Evolutionary conservation across 2,797 vertebrate genomes (phyloP).

Genomic region (Notamacropus eugenii): DNA sequence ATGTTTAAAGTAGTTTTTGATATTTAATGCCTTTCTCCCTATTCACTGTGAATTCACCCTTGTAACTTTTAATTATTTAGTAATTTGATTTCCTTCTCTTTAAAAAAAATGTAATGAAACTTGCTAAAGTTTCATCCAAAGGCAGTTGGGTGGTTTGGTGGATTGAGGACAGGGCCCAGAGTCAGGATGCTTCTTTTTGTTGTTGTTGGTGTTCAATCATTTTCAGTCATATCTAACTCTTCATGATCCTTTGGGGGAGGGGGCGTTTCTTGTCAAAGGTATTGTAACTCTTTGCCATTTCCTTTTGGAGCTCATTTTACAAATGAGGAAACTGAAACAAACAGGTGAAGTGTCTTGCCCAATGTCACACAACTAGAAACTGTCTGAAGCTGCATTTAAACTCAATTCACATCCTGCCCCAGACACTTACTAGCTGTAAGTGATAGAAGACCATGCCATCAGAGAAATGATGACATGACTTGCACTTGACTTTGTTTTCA

Average conservation of each 20-base stretch:
- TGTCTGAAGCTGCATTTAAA: background rate
- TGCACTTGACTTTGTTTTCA: no score
- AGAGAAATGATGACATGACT: no score
- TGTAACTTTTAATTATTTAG: background rate
- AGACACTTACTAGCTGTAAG: background rate
- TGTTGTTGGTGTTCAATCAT: background rate
- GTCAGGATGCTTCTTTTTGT: no score
- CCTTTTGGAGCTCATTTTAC: background rate
- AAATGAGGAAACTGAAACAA: background rate
- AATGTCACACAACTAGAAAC: background rate
- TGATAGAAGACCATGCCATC: no score
- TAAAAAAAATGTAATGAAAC: background rate
- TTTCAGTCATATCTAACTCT: background rate
- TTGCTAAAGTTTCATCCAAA: background rate
- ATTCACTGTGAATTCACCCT: background rate
- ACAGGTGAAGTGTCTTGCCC: background rate
- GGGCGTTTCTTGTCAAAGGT: background rate
- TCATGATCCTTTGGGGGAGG: background rate
- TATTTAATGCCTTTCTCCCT: background rate
- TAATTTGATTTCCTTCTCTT: background rate
- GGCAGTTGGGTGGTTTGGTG: background rate
- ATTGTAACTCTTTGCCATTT: background rate
- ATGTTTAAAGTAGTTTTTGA: background rate
- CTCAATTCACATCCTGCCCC: background rate
- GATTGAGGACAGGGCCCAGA: background rate